Conservation (phyloP, 2,797 vertebrate species). For the Microctenopoma lineatum region DNA sequence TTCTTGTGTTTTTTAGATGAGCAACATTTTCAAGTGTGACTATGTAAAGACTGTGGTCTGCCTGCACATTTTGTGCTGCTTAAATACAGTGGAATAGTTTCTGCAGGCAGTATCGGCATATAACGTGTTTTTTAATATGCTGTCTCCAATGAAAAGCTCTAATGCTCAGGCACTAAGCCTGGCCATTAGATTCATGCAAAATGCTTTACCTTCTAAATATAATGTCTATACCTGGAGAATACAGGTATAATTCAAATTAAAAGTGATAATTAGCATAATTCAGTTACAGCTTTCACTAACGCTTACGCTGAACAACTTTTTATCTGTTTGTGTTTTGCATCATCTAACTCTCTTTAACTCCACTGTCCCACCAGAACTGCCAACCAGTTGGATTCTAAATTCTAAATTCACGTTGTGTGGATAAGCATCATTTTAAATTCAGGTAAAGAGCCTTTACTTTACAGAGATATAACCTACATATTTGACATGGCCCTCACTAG, state of each 20-base stretch:
- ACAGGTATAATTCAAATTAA: neutral
- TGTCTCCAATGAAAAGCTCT: constrained; percentile 10
- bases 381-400: neutral
- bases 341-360: neutral
- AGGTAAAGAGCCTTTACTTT: neutral
- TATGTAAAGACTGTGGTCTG: neutral
- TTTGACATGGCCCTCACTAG: neutral
- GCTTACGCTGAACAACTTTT: no score
- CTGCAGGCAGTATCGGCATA: neutral
- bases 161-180: constrained; percentile 13
- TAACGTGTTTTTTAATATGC: neutral
- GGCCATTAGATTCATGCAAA: constrained; percentile 39
- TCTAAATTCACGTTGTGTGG: constrained; percentile 2
- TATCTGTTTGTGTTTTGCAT: neutral
- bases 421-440: constrained; percentile 21
- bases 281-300: neutral
- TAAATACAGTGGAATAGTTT: neutral
- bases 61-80: constrained; percentile 2
- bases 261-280: constrained; percentile 1
- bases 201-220: constrained; percentile 34
- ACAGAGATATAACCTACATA: neutral
- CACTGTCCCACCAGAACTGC: neutral
- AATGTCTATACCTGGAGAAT: constrained; percentile 2
- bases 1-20: constrained; percentile 34
- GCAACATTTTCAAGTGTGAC: constrained; percentile 17